Base-by-base conservation (phyloP, 2,113 vertebrate species). In the Numenius arquata region DNA sequence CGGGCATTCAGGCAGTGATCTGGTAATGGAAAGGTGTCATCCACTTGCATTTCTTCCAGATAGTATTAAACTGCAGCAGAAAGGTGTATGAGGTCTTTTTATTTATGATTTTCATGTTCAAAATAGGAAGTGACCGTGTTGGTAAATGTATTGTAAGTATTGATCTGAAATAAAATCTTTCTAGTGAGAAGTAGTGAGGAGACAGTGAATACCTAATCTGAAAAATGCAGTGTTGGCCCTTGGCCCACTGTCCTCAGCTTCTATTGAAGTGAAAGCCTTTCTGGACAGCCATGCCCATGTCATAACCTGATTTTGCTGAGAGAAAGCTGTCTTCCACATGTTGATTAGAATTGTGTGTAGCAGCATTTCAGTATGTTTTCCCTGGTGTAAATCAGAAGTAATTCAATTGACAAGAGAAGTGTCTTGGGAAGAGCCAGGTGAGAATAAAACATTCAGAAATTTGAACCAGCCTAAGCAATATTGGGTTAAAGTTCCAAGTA, bases 131-230 rank as follows among this genome's bases (percentile, higher is more conserved):
- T 25, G 2, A 11, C 22, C 27, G 13, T 47, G 66, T 59, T 36
- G 16, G 20, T 53, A 91, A 72, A 88, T 45, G 25, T 15, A 26
- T 82, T 58, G 9, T 34, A 83, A 79, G 22, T 53, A 90, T 90
- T 91, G 65, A 75, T 81, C 36, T 89, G 52, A 92, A 93, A 94
- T 91, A 58, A 91, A 89, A 67, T 68, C 61, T 77, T 74, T 81
- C 12, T 71, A 78, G 50, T 41, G 77, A 73, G 58, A 78, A 78
- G 40, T 19, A 2, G 18, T 15, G 20, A 59, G 68, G 14, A 86
- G 30, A 34, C 47, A 12, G 12, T 40, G 48, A 93, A 52, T 15
- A 78, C 11, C 56, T 88, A 77, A 92, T 67, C 75, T 86, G 56
- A 68, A 80, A 96, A 88, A 70, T 32, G 56, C 20, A 22, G 0